A percentile compares a stretch with the other conserved stretches of the same genome.
These are phyloP conservation scores for Xestia sexstrigata DNA, from an alignment of 2,888 invertebrate genomes.

Conservation along the genomic window DNA sequence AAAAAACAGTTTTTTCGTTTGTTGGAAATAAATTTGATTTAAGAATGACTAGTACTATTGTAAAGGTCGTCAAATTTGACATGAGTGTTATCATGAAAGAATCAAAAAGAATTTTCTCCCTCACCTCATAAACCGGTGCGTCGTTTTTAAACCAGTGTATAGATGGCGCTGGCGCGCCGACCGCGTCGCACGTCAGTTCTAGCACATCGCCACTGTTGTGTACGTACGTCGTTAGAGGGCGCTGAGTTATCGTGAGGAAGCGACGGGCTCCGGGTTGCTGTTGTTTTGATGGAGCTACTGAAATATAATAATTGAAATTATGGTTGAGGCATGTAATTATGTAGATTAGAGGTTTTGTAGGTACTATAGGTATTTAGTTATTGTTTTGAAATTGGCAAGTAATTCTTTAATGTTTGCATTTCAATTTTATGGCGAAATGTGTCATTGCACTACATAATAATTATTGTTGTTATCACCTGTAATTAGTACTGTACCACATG, in stretches of 20 bases:
- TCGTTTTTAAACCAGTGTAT: constrained; percentile 96
- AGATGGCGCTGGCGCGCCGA: constrained; percentile 95
- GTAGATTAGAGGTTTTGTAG: not conserved
- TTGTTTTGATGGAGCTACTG: constrained; percentile 69
- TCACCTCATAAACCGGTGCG: constrained; percentile 92
- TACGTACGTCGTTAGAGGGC: constrained; percentile 85
- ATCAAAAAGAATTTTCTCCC: not conserved
- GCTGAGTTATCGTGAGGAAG: constrained; percentile 74
- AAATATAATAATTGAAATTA: constrained; percentile 5
- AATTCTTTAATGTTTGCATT: too few relatives aligned
- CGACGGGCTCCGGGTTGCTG: constrained; percentile 57
- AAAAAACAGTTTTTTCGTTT: not conserved
- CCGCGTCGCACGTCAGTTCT: constrained; percentile 95
- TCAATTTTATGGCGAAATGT: too few relatives aligned
- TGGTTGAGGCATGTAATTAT: not conserved
- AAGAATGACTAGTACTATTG: not conserved
- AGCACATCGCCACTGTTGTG: constrained; percentile 89
- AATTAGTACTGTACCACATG: too few relatives aligned
- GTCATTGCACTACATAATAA: too few relatives aligned
- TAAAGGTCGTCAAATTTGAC: not conserved
- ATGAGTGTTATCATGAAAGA: not conserved
- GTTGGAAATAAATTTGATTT: not conserved
- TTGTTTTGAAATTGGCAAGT: too few relatives aligned
- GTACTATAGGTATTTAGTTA: not conserved
- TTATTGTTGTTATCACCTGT: too few relatives aligned